A percentile compares a stretch with the other conserved stretches of the same genome.
These are phyloP conservation scores for Timandra comae DNA, from an alignment of 2,888 invertebrate species.

Conservation along the genomic window DNA sequence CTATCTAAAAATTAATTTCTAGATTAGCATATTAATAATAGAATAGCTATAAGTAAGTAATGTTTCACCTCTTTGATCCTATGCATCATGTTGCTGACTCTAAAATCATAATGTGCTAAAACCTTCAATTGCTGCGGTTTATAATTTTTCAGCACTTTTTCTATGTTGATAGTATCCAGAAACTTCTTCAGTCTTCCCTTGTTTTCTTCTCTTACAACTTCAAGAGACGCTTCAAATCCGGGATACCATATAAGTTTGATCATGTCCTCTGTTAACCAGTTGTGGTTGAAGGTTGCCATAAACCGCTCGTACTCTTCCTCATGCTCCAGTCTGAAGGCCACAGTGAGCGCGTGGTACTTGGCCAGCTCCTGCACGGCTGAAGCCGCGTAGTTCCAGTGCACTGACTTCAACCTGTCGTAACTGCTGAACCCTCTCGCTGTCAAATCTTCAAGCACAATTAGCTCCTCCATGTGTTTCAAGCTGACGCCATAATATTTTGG, in stretches of 20 bases:
- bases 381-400: constrained; percentile 37
- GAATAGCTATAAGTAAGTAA: no score
- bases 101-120: not conserved
- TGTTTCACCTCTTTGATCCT: not conserved
- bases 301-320: constrained; percentile 26
- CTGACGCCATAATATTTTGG: constrained; percentile 33
- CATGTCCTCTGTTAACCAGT: constrained; percentile 9
- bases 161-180: not conserved
- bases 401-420: constrained; percentile 27
- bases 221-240: constrained; percentile 5
- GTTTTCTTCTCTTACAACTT: constrained; percentile 10
- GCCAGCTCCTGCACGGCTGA: constrained; percentile 32
- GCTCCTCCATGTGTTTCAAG: constrained; percentile 25
- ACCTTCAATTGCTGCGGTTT: not conserved
- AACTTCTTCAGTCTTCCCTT: not conserved
- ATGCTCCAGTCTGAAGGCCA: constrained; percentile 37
- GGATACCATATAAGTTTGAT: not conserved
- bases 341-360: constrained; percentile 47
- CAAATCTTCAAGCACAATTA: constrained; percentile 40
- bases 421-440: constrained; percentile 27
- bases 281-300: not conserved
- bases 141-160: not conserved
- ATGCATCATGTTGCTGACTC: not conserved
- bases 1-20: no score
- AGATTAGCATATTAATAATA: no score